Percentiles rank a stretch among this genome's conserved stretches.
Conservation (phyloP, 1,140 invertebrate species). For the Asbolus verrucosus region DNA sequence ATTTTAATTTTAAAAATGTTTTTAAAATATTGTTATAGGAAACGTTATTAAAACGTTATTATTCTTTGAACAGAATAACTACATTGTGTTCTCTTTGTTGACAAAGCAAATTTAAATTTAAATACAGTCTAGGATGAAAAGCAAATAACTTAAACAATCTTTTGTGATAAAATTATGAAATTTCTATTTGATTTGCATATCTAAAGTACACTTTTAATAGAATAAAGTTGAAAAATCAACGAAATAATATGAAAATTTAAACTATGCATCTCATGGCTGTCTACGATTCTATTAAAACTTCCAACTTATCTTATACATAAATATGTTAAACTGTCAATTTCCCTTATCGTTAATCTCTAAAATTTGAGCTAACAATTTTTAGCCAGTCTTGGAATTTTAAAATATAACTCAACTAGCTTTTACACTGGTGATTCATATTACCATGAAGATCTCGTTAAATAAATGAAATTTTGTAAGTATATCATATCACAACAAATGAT, state of each 20-base stretch:
- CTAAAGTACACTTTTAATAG: constrained; percentile 29
- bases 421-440: too few species aligned
- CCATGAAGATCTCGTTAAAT: too few species aligned
- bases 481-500: too few species aligned
- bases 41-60: too few species aligned
- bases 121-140: constrained; percentile 20
- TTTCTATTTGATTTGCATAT: constrained; percentile 37
- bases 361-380: constrained; percentile 5
- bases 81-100: too few species aligned
- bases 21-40: too few species aligned
- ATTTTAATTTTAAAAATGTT: too few species aligned
- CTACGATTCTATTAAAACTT: constrained; percentile 31
- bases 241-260: constrained; percentile 11
- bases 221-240: constrained; percentile 20
- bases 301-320: constrained; percentile 29
- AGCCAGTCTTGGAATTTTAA: too few species aligned
- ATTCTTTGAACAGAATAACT: too few species aligned
- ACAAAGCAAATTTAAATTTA: constrained; percentile 28
- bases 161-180: constrained; percentile 20
- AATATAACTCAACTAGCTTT: too few species aligned
- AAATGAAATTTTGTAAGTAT: too few species aligned
- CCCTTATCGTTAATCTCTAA: constrained; percentile 8
- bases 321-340: constrained; percentile 31
- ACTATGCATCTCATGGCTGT: constrained; percentile 2
- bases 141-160: constrained; percentile 23